Conservation (phyloP, 2,888 invertebrate genomes). For the Cheilosia scutellata region DNA sequence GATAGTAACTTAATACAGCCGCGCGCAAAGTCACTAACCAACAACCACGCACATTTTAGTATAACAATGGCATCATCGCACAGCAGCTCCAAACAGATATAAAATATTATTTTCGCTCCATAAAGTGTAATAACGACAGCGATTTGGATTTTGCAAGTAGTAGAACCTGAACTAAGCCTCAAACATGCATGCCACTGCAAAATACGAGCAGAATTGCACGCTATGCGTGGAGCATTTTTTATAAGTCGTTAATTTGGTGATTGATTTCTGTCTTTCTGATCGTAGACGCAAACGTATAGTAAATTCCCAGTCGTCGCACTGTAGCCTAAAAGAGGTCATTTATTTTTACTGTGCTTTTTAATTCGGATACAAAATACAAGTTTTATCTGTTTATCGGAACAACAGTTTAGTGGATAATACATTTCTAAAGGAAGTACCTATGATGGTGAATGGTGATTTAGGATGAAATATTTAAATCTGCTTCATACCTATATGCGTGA, state of each 20-base stretch:
- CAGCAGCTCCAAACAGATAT: slow-evolving; percentile 17
- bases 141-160: slow-evolving; percentile 13
- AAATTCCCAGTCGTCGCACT: neutral
- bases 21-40: slow-evolving; percentile 28
- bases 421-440: no score
- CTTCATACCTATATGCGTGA: no score
- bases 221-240: slow-evolving; percentile 6
- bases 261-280: slow-evolving; percentile 30
- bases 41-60: slow-evolving; percentile 1
- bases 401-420: no score
- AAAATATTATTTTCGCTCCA: slow-evolving; percentile 45
- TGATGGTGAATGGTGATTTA: no score
- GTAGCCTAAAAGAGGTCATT: slow-evolving; percentile 11
- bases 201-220: slow-evolving; percentile 1
- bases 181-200: neutral
- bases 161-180: slow-evolving; percentile 17
- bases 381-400: no score
- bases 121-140: slow-evolving; percentile 22
- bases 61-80: slow-evolving; percentile 44
- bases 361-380: no score
- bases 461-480: no score
- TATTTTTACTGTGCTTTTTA: neutral
- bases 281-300: neutral
- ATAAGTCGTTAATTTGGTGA: neutral
- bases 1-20: slow-evolving; percentile 16